phyloP scores from a whole-genome alignment of 2,797 vertebrate genomes.

The Sphenodon punctatus region DNA sequence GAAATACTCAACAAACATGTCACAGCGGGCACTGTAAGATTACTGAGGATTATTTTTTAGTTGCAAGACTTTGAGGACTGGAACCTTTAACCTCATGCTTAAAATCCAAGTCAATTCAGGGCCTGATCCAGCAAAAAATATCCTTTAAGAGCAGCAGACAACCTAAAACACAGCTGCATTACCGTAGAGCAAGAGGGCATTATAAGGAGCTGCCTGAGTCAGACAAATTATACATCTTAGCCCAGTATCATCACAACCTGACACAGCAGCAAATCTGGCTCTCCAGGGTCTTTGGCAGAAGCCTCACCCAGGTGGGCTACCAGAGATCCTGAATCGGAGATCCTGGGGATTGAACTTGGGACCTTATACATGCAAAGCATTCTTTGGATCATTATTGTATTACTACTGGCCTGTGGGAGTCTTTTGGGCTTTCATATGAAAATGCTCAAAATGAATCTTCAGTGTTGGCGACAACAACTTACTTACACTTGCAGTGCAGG shows the following conservation, averaged over 20 bases:
- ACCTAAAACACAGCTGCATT: too few relatives aligned
- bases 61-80: neutral
- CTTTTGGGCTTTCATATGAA: neutral
- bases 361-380: too few relatives aligned
- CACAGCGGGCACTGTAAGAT: neutral
- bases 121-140: neutral
- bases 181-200: too few relatives aligned
- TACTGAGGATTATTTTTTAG: neutral
- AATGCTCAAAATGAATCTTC: neutral
- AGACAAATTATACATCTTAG: too few relatives aligned
- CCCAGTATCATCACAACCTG: too few relatives aligned
- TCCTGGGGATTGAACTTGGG: too few relatives aligned
- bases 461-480: fast-evolving
- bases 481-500: neutral
- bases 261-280: too few relatives aligned
- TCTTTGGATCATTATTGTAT: neutral
- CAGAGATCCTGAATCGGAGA: too few relatives aligned
- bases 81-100: neutral
- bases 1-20: too few relatives aligned
- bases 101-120: neutral
- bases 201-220: too few relatives aligned
- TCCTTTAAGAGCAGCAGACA: neutral
- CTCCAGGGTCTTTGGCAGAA: too few relatives aligned
- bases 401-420: neutral
- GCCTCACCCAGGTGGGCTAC: too few relatives aligned